A percentile compares a stretch with the other conserved stretches of the same genome.
Evolutionary conservation across 2,113 vertebrate species (phyloP).

Genomic region (Amazona guildingii): DNA sequence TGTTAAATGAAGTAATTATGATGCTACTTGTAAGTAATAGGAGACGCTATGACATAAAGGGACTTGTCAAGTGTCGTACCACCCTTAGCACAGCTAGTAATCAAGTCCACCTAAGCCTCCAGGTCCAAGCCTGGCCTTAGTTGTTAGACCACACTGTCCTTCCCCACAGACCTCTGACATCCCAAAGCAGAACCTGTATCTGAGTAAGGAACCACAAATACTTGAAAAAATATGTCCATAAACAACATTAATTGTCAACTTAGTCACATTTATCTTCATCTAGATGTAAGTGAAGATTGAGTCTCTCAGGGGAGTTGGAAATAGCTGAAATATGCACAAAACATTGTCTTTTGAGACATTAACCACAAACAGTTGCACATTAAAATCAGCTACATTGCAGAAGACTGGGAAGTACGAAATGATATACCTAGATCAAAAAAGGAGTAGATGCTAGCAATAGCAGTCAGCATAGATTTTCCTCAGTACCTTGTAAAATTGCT

Average conservation of each 20-base stretch:
- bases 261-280: constrained; percentile 26
- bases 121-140: neutral
- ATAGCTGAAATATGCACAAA: constrained; percentile 35
- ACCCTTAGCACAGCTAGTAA: neutral
- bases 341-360: neutral
- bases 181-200: neutral
- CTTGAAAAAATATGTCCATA: constrained; percentile 14
- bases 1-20: neutral
- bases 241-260: constrained; percentile 7
- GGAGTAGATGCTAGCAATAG: neutral
- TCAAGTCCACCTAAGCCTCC: neutral
- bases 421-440: neutral
- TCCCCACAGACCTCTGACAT: neutral
- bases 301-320: neutral
- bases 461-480: neutral
- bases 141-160: neutral
- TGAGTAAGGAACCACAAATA: neutral
- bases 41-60: rapidly evolving
- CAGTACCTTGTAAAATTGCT: neutral
- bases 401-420: neutral
- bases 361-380: neutral
- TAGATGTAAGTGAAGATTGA: constrained; percentile 24
- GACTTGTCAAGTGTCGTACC: neutral
- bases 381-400: neutral
- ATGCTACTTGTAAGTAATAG: neutral